Evolutionary conservation across 2,888 invertebrate species (phyloP), one percentile per base, ranked within the genome.

Genomic region (Melangyna quadrimaculata): DNA sequence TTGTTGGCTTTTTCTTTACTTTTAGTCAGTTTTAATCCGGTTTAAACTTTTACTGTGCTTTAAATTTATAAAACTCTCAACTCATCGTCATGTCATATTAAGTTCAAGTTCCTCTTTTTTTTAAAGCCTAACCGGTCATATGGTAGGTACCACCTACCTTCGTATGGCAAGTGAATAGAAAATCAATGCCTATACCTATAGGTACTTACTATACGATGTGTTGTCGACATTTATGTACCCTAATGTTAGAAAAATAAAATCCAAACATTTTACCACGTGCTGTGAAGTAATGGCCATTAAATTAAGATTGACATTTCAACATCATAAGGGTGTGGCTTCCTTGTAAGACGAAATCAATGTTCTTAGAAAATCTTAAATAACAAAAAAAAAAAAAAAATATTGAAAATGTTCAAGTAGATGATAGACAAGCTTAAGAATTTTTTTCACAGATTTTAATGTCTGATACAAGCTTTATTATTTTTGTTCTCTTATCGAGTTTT

Each of bases 301-400:
- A 65, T 65, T 45, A 45, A 45, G 63, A 45, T 45, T 65, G 45
- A 45, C 63, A 65, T 37, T 12, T 29, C 29, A 19, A 65, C 63
- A 65, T 43, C 45, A 19, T 65, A 65, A 45, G 45, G 63, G 45
- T 24, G 63, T 65, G 63, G 51, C 24, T 51, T 12, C 3, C 8
- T 12, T 29, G 14, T n/a, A n/a, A 14, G 29, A 29, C 12, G 7
- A 29, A 45, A 14, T 45, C 29, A n/a, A 45, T 65, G 17, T 45
- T 43, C 43, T 27, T 14, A 12, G 17, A 37, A 57, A 37, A 37
- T 8, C 22, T 37, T 59, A 1, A 37, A 19, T 5, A 17, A 5
- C 1, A 19, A 17, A 12, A 35, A 19, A 19, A 22, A 37, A 22
- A n/a, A n/a, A n/a, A n/a, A n/a, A n/a, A n/a, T n/a, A n/a, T n/a